Evolutionary conservation across 2,113 vertebrate genomes (phyloP), one percentile per base, ranked within the genome.

Genomic region (Jaculus jaculus): DNA sequence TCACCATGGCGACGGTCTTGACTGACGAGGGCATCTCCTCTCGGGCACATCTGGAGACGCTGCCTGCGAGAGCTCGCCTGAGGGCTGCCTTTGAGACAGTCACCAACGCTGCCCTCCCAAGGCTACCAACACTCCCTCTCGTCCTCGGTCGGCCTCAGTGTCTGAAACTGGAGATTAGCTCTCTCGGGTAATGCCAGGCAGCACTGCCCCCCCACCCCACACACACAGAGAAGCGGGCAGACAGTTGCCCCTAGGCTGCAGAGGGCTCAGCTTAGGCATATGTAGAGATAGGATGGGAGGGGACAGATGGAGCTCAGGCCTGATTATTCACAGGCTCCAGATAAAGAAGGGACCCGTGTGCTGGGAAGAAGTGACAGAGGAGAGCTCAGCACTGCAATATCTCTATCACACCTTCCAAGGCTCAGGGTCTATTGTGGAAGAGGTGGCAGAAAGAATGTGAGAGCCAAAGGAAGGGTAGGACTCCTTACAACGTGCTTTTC

Each of bases 201-300:
- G 26, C 32, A 1, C 1, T 0, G 21, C 28, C 58, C 32, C n/a
- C 39, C n/a, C n/a, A n/a, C n/a, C n/a, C n/a, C n/a, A n/a, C n/a
- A n/a, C n/a, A 51, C 39, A 18, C 20, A 32, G 47, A 86, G 32
- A 78, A 12, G 71, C 63, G 39, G 72, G 71, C 24, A 60, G 51
- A 4, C 61, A 61, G n/a, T 13, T 51, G 32, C 1, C 9, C 72
- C 42, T 28, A 47, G 24, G 15, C 26, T 0, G 0, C 34, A 12
- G 34, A 75, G 51, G 73, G 34, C 47, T 28, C 23, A 39, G 3
- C 28, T 3, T 2, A 1, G 75, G 71, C 42, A 15, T 16, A 37
- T 34, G 13, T 7, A 24, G 7, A 13, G 37, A 30, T 12, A 18
- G 13, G 13, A 5, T 9, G 37, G 16, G 18, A 82, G 83, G 37